Evolutionary conservation across 2,797 vertebrate genomes (phyloP), one percentile per base, ranked within the genome.

Genomic region (Lithobates pipiens): DNA sequence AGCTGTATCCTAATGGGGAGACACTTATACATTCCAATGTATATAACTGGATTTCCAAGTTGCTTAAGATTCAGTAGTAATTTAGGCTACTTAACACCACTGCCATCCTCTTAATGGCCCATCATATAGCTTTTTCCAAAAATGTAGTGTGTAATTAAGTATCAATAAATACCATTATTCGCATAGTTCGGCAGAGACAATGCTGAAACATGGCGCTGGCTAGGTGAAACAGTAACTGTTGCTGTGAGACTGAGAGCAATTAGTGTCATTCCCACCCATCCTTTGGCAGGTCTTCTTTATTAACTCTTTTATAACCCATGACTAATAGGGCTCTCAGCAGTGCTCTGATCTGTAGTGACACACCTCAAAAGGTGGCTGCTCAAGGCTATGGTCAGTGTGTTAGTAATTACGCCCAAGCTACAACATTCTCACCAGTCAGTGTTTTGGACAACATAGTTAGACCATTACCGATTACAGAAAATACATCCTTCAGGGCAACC

Each of bases 141-240:
- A 61, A 84, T 25, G 34, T 72, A 80, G 57, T 83, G 68, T 84
- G 81, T 83, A 87, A 87, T 87, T 76, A 87, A 42, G 18, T 27
- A 84, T 79, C 85, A 79, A 87, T 83, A 87, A 79, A 84, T 87
- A 68, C 76, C 86, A 86, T 86, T 86, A 74, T 79, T 79, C 80
- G 23, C 76, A 87, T 87, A 80, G 75, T 77, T 87, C 27, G 23
- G 46, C 15, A 83, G 63, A 75, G 34, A 10, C 63, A 39, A 69
- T 67, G 29, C 63, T 57, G 57, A 21, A 69, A 73, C 72, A 50
- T 76, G 61, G 85, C 23, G 34, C 63, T 29, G 29, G 21, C 54
- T 71, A 70, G 16, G 18, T 73, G 57, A 77, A 70, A 71, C 74
- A 72, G 68, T 16, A 57, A 50, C 73, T 67, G 68, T 67, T 69